Evolutionary conservation across 2,888 invertebrate genomes (phyloP).

Genomic region (Aethes cnicana): DNA sequence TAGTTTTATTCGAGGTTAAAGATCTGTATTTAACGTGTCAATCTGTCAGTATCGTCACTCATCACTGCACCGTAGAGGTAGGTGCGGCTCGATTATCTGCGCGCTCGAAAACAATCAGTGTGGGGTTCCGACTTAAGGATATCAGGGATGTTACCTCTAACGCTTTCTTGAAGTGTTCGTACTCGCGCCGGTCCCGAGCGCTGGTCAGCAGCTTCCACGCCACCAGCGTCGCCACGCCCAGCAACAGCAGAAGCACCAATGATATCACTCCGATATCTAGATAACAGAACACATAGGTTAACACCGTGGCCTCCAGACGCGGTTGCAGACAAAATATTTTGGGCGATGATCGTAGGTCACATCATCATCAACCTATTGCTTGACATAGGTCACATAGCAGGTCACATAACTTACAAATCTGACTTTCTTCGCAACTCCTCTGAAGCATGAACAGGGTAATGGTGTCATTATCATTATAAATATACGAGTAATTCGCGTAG

Average conservation of each 20-base stretch:
- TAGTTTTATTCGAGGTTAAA: too few species aligned
- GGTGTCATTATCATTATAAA: slow-evolving; percentile 8
- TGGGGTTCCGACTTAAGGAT: too few species aligned
- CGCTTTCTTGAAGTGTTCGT: slow-evolving; percentile 87
- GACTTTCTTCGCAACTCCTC: slow-evolving; percentile 10
- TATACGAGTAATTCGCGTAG: slow-evolving; percentile 13
- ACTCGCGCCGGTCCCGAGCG: slow-evolving; percentile 87
- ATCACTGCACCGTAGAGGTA: too few species aligned
- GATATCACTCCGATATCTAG: slow-evolving; percentile 85
- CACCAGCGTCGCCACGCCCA: slow-evolving; percentile 85
- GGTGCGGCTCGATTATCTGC: too few species aligned
- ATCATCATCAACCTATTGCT: too few species aligned
- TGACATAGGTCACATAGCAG: too few species aligned
- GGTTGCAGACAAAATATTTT: neutral
- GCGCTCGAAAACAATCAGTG: too few species aligned
- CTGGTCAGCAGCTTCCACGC: slow-evolving; percentile 87
- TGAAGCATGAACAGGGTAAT: slow-evolving; percentile 7
- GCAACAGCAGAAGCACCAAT: slow-evolving; percentile 85
- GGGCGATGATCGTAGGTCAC: too few species aligned
- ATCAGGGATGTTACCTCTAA: neutral
- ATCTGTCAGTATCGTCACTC: too few species aligned
- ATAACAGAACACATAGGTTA: slow-evolving; percentile 31
- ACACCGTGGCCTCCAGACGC: too few species aligned
- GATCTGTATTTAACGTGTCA: too few species aligned
- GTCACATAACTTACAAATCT: slow-evolving; percentile 23